phyloP scores from a whole-genome alignment of 2,888 invertebrate species.

The Sarcophaga carnaria region DNA sequence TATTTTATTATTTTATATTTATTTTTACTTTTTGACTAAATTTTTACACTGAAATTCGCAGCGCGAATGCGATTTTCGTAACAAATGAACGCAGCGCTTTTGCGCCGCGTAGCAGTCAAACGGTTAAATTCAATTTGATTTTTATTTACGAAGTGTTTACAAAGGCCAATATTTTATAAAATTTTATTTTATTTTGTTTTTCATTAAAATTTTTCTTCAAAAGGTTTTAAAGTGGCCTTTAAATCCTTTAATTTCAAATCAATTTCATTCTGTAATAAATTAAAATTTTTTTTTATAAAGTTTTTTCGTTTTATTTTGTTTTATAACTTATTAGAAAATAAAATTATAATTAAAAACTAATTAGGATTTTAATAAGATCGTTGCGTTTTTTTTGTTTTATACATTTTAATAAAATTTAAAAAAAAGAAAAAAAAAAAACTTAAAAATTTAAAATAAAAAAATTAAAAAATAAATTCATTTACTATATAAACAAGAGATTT shows the following conservation, averaged over 20 bases:
- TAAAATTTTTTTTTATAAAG: background rate
- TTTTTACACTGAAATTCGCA: no score
- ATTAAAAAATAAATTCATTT: background rate
- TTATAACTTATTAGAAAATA: constrained; percentile 10
- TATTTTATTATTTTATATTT: no score
- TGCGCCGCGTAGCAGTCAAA: no score
- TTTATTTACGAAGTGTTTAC: no score
- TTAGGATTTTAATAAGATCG: constrained; percentile 13
- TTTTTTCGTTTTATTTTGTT: background rate
- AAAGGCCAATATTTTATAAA: no score
- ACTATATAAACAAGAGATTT: constrained; percentile 20
- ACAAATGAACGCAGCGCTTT: no score
- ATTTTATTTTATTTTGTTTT: no score
- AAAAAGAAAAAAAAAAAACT: background rate
- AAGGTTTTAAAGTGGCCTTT: no score
- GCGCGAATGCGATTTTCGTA: no score
- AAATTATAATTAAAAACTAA: constrained; percentile 15
- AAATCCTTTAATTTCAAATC: background rate
- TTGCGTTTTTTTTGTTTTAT: constrained; percentile 13
- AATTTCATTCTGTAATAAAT: background rate
- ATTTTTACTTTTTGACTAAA: no score
- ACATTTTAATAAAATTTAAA: background rate
- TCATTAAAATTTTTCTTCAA: no score
- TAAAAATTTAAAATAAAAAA: background rate
- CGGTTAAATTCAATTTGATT: no score